Evolutionary conservation across 2,888 invertebrate species (phyloP).

Genomic region (Nasonovia ribisnigri): DNA sequence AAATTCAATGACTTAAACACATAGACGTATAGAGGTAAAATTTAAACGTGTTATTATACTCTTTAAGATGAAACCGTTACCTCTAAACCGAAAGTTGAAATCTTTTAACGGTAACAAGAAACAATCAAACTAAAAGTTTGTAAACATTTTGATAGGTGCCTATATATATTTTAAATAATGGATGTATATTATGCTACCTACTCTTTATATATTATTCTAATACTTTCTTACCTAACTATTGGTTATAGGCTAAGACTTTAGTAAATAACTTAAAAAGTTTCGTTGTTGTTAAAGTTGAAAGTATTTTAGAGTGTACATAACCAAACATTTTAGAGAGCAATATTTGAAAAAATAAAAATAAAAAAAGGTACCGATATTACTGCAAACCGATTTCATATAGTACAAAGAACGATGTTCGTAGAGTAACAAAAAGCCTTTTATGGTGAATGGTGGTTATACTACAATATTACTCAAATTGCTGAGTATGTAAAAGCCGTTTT

Average conservation of each 20-base stretch:
- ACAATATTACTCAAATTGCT: neutral
- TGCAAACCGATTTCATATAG: neutral
- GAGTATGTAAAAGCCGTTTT: neutral
- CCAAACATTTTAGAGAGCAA: neutral
- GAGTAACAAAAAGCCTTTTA: neutral
- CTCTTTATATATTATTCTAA: neutral
- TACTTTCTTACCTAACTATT: neutral
- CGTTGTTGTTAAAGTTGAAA: neutral
- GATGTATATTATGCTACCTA: neutral
- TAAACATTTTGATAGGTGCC: neutral
- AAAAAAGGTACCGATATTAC: neutral
- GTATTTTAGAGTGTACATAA: neutral
- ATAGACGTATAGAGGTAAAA: neutral
- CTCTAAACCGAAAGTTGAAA: neutral
- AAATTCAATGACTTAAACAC: neutral
- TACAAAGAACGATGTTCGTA: neutral
- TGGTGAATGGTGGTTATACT: neutral
- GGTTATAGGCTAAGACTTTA: neutral
- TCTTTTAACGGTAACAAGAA: neutral
- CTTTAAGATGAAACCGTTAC: neutral
- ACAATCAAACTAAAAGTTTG: slow-evolving; percentile 29
- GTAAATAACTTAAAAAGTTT: slow-evolving; percentile 29
- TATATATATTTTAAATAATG: neutral
- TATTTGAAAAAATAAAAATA: neutral
- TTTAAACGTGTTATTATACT: neutral